These are phyloP conservation scores for Pseudomyrmex concolor DNA, from an alignment of 1,140 invertebrate genomes.

Conservation along the genomic window DNA sequence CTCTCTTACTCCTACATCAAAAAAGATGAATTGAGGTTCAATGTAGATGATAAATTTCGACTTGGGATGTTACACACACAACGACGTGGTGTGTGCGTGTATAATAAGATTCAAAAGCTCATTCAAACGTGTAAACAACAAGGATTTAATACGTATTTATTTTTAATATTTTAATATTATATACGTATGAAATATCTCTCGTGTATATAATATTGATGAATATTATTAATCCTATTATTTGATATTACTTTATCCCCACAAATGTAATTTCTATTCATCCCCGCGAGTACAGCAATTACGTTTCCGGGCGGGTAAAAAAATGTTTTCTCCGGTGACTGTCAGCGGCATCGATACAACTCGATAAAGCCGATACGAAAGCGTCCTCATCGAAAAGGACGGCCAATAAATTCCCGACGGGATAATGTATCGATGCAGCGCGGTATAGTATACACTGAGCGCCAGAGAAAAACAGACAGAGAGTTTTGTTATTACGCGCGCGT, in stretches of 20 bases:
- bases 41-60: no score
- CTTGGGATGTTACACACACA: background rate
- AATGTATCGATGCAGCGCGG: conserved; percentile 21
- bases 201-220: background rate
- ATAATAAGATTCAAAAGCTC: no score
- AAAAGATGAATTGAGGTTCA: no score
- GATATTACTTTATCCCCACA: background rate
- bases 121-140: no score
- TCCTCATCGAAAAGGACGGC: conserved; percentile 29
- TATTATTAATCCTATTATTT: background rate
- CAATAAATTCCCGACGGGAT: conserved; percentile 31
- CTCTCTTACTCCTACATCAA: no score
- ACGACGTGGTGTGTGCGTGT: no score
- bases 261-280: background rate
- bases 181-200: background rate
- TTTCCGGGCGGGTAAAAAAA: background rate
- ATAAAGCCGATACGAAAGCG: conserved; percentile 36
- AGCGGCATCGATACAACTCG: background rate
- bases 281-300: background rate
- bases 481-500: conserved; percentile 67
- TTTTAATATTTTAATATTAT: no score
- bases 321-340: conserved; percentile 18
- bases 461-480: background rate
- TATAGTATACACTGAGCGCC: background rate
- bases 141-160: no score